These are phyloP conservation scores for Phymatocera aterrima DNA, from an alignment of 2,888 invertebrate species.

Conservation along the genomic window DNA sequence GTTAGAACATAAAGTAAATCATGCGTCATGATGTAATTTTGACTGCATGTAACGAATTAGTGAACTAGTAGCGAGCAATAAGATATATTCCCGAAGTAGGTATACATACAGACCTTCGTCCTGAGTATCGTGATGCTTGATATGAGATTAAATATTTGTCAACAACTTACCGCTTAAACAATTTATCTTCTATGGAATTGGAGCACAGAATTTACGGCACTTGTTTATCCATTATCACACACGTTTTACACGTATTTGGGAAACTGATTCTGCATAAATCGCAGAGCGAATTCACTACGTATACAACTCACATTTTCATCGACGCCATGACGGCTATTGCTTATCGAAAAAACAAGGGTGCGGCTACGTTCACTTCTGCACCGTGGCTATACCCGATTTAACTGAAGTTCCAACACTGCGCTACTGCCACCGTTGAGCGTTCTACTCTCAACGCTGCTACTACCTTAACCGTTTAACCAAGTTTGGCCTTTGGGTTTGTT, in stretches of 20 bases:
- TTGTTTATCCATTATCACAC: constrained; percentile 22
- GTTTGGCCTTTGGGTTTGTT: too few relatives aligned
- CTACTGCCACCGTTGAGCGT: too few relatives aligned
- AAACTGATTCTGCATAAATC: constrained; percentile 7
- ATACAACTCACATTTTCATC: constrained; percentile 36
- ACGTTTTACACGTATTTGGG: constrained; percentile 12
- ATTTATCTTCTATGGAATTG: not conserved
- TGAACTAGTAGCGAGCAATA: not conserved
- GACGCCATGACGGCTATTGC: constrained; percentile 44
- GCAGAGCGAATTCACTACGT: constrained; percentile 23
- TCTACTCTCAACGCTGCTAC: too few relatives aligned
- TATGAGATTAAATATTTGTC: not conserved
- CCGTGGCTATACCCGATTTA: not conserved
- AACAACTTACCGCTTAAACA: not conserved
- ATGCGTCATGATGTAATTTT: not conserved
- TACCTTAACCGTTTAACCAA: too few relatives aligned
- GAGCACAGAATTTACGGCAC: not conserved
- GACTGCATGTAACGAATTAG: not conserved
- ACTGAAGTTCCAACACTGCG: not conserved
- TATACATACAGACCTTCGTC: constrained; percentile 1
- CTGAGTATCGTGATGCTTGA: not conserved
- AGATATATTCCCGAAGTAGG: not conserved
- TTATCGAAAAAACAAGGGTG: constrained; percentile 31
- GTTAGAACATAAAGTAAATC: not conserved
- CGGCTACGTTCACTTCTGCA: constrained; percentile 43